Evolutionary conservation across 1,140 invertebrate genomes (phyloP), one percentile per base, ranked within the genome.

Genomic region (Sitophilus oryzae): DNA sequence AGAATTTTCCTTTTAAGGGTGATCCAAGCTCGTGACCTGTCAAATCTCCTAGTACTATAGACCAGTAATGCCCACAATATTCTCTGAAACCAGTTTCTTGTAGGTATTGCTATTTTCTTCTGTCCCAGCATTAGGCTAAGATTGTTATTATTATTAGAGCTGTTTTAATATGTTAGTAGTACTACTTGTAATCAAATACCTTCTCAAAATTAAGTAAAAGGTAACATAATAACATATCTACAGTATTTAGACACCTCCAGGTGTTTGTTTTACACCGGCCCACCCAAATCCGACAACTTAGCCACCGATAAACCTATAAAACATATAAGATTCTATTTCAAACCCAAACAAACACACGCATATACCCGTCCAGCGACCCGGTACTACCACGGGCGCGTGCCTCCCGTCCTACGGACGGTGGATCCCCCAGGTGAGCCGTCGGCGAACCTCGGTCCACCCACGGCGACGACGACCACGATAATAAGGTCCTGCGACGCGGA

Each of bases 361-460:
- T 35, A 40, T 22, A 53, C 25, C 14, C 35, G 11, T 25, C 34
- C 35, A 53, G 25, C 5, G 5, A 5, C 11, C 5, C 5, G 11
- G 25, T 6, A 30, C 5, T 11, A 45, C 42, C 51, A 53, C 51
- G 42, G 51, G 15, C 43, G 46, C 51, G 51, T 44, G 42, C 34
- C 6, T n/a, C 35, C 38, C 51, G 22, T 53, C 51, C 51, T 41
- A 53, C 51, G 43, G 43, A n/a, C n/a, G n/a, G n/a, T n/a, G n/a
- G n/a, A 23, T 53, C 49, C 49, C 49, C 36, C 40, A 51, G 41
- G 14, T 52, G 49, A 52, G 36, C 49, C 38, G 40, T 25, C 49
- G 38, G 40, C 41, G 40, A 36, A 25, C 10, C 2, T 47, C 25
- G 25, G 15, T 40, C 48, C 40, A 46, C 43, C 34, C 34, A 53